Evolutionary conservation across 1,140 invertebrate genomes (phyloP), one percentile per base, ranked within the genome.

Genomic region (Tetraneura akinire): DNA sequence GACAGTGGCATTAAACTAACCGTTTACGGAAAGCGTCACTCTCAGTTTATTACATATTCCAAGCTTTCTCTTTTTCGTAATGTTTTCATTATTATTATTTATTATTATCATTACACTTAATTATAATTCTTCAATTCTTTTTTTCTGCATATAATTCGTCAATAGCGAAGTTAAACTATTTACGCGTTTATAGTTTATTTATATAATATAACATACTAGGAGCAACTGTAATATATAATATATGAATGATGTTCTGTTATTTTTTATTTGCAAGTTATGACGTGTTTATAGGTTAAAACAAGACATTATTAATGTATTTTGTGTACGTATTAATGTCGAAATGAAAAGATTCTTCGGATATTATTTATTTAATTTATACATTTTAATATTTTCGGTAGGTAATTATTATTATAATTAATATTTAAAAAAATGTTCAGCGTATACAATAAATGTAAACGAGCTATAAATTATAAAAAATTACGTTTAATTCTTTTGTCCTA

Each of bases 21-120:
- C 74, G 74, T 78, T 78, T 78, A 78, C 74, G 74, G 74, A 78
- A 78, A 78, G 74, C 74, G 74, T 78, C 55, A 78, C 37, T 60
- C 53, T 37, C 71, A 55, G 51, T 74, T 6, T 57, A 74, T 71
- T 51, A 68, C 66, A 68, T 68, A 68, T 68, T 68, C 18, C 4
- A 18, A 18, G 55, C 74, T 78, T 78, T 78, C 74, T 78, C 74
- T 78, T 78, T 78, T 66, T 66, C 62, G 60, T n/a, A n/a, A 21
- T 23, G 66, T 47, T 13, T 68, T n/a, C n/a, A n/a, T n/a, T n/a
- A n/a, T n/a, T n/a, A n/a, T n/a, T 37, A 37, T 37, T 37, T 37
- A 37, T 70, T 71, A 32, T n/a, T n/a, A n/a, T n/a, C n/a, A n/a
- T n/a, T 73, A 37, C 70, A 32, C 49, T n/a, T 51, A 73, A 68